These are phyloP conservation scores for Parotocinclus haroldoi DNA, from an alignment of 2,797 vertebrate species.

Conservation along the genomic window DNA sequence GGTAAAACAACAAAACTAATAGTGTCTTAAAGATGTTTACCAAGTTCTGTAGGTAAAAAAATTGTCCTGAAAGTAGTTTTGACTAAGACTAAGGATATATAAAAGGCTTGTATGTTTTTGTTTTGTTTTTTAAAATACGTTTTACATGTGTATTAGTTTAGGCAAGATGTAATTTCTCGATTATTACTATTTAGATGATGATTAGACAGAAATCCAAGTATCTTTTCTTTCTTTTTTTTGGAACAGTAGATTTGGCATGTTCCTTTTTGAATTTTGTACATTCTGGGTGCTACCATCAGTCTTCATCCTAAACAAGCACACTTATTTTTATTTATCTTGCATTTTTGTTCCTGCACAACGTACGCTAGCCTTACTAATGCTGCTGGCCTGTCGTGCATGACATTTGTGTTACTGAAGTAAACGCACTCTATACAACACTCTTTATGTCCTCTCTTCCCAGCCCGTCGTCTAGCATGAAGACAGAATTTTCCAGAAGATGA, in stretches of 20 bases:
- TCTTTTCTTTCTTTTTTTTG: too few species aligned
- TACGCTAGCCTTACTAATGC: not conserved
- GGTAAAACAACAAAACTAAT: too few species aligned
- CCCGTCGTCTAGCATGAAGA: conserved; percentile 89
- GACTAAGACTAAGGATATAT: too few species aligned
- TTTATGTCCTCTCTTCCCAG: conserved; percentile 60
- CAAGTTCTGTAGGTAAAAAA: too few species aligned
- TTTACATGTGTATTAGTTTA: too few species aligned
- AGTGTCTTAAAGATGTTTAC: too few species aligned
- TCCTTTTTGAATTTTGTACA: conserved; percentile 4
- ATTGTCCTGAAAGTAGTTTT: too few species aligned
- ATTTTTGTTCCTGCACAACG: conserved; percentile 17
- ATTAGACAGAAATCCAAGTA: too few species aligned
- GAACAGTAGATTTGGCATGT: not conserved
- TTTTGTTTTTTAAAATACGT: too few species aligned
- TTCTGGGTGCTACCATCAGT: conserved; percentile 25
- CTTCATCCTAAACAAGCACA: not conserved
- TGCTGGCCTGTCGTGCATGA: conserved; percentile 37
- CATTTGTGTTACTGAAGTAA: conserved; percentile 18
- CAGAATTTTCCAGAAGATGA: conserved; percentile 67
- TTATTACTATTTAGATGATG: too few species aligned
- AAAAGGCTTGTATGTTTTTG: too few species aligned
- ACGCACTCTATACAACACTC: conserved; percentile 36
- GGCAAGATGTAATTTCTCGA: too few species aligned
- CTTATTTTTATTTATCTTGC: conserved; percentile 12